Percentiles rank a stretch among this genome's conserved stretches.
phyloP scores from a whole-genome alignment of 2,113 vertebrate genomes.

The Dromaius novaehollandiae region DNA sequence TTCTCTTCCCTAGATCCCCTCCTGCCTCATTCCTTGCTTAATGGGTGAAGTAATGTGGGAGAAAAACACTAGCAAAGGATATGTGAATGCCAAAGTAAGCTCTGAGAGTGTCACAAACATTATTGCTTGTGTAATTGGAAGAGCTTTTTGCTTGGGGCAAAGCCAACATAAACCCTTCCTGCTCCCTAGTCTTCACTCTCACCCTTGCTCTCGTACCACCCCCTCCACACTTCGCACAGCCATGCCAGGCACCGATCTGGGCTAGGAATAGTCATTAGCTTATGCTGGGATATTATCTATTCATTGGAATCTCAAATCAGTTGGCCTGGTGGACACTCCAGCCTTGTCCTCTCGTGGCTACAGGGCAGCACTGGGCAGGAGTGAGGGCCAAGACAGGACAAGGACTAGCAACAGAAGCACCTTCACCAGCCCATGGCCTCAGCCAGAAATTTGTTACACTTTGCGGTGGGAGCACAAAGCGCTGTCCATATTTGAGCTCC shows the following conservation, averaged over 20 bases:
- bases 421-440: not conserved
- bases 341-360: rapidly evolving
- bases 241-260: not conserved
- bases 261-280: not conserved
- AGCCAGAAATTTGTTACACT: not conserved
- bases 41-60: not conserved
- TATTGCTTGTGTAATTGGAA: not conserved
- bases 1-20: not conserved
- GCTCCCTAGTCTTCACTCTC: not conserved
- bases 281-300: not conserved
- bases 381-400: not conserved
- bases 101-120: not conserved
- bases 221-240: not conserved
- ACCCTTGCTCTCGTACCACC: not conserved
- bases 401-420: too few species aligned
- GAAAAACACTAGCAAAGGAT: not conserved
- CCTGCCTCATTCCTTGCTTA: not conserved
- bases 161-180: not conserved
- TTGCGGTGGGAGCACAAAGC: rapidly evolving
- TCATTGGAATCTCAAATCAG: not conserved
- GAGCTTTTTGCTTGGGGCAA: not conserved
- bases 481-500: not conserved
- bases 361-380: not conserved
- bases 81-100: not conserved
- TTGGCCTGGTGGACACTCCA: not conserved